Evolutionary conservation across 2,797 vertebrate genomes (phyloP).

Genomic region (Luscinia luscinia): DNA sequence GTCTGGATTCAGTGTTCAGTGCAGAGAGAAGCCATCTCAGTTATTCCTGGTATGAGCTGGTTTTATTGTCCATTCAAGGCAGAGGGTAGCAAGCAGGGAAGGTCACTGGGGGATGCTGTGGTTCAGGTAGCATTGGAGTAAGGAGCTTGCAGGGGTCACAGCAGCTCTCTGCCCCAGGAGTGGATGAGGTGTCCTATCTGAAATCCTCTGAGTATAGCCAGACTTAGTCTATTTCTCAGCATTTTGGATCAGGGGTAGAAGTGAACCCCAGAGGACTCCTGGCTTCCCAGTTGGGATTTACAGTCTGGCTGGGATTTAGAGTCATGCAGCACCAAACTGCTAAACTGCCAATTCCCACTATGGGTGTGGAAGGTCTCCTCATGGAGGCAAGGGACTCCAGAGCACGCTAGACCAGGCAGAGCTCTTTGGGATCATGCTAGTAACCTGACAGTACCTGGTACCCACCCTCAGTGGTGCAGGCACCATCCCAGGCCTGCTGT

Average conservation of each 20-base stretch:
- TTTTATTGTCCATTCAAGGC: background rate
- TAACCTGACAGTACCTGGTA: background rate
- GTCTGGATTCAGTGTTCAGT: background rate
- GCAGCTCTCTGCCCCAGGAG: background rate
- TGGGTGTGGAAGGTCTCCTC: background rate
- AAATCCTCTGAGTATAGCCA: background rate
- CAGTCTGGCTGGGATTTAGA: background rate
- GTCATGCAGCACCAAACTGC: background rate
- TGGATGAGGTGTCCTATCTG: background rate
- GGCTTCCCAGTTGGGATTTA: background rate
- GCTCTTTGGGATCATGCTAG: background rate
- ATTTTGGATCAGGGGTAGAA: background rate
- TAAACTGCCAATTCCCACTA: rapidly evolving
- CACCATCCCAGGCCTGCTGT: background rate
- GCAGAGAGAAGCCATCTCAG: background rate
- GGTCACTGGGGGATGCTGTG: background rate
- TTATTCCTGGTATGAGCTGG: background rate
- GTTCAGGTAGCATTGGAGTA: background rate
- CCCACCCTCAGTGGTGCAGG: background rate
- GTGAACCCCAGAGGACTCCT: background rate
- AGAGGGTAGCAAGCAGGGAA: background rate
- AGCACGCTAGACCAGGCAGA: rapidly evolving
- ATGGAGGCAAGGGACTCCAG: background rate
- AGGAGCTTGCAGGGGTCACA: background rate
- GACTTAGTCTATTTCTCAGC: background rate